Base-by-base conservation (phyloP, 2,113 vertebrate species). In the Bujurquina vittata region DNA sequence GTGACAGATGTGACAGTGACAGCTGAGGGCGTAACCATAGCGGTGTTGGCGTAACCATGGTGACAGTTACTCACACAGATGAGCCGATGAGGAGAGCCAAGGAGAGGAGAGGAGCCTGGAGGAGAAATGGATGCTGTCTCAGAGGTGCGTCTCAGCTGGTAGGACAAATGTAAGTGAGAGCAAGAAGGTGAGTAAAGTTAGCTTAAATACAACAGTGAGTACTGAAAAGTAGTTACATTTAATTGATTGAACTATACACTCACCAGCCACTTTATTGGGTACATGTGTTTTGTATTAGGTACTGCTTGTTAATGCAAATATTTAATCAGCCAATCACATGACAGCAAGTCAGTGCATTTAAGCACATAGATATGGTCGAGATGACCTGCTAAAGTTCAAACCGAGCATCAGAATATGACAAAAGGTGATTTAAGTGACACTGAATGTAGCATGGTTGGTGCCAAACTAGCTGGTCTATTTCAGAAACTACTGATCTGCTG, bases 51-150 rank as follows among this genome's bases (percentile, higher is more conserved):
- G 23, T 88, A 63, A 81, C 84, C 54, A 58, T 56, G 54, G 59
- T 11, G 55, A 81, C 2, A 33, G 60, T 22, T 73, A 93, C 92
- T 94, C 84, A 94, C 94, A 76, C 87, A 93, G 94, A 98, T 97
- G 85, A 99, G 97, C 0, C 97, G 95, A 90, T 97, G 98, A 0
- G 98, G 98, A 33, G 98, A 99, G 61, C 98, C 97, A 0, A 98
- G 86, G 20, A 94, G 92, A 31, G 93, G 97, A 89, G 98, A 99
- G 90, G 97, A 99, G 78, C 97, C 97, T 0, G 97, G 97, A 3
- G 98, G 96, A 0, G 97, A 98, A 86, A 98, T 96, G 89, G 98
- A 99, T 4, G 97, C 97, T 10, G 92, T 92, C 94, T 99, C 98
- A 5, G 98, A 99, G 0, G 97, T 96, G 22, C 97, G 96, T 81